A percentile compares a stretch with the other conserved stretches of the same genome.
phyloP scores from a whole-genome alignment of 92 coral and sea anemone species.

The Epizoanthus illoricatus region DNA sequence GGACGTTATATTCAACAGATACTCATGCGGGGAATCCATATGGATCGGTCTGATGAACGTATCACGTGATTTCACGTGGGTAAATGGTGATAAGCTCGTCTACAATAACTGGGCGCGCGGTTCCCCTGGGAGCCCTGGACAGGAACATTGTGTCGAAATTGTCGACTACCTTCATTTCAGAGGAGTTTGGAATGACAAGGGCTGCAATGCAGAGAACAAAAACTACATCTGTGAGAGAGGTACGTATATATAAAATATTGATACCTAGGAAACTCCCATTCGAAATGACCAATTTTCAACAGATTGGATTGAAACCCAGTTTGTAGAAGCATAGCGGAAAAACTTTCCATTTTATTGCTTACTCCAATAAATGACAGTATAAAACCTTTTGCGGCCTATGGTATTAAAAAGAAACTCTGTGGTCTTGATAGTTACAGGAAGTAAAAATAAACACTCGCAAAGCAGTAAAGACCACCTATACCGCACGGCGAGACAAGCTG shows the following conservation, averaged over 20 bases:
- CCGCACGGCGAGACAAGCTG: no score
- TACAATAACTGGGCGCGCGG: neutral
- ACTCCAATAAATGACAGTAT: no score
- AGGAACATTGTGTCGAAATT: slow-evolving; percentile 29
- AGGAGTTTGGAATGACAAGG: slow-evolving; percentile 32
- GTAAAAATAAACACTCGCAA: no score
- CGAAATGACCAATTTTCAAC: no score
- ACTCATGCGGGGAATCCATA: neutral
- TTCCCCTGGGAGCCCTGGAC: slow-evolving; percentile 8
- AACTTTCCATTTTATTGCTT: no score
- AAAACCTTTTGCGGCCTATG: no score
- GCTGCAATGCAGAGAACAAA: neutral
- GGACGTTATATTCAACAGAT: neutral
- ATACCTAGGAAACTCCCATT: no score
- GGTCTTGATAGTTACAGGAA: no score
- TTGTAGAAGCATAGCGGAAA: no score
- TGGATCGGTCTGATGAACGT: slow-evolving; percentile 33
- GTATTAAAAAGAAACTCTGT: no score
- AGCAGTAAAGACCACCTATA: no score
- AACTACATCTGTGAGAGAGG: slow-evolving; percentile 35
- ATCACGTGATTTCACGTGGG: slow-evolving; percentile 33
- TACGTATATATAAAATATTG: neutral
- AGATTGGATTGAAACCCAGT: no score
- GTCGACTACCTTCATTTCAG: neutral
- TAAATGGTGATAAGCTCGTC: slow-evolving; percentile 11